Percentiles rank a stretch among this genome's conserved stretches.
Conservation (phyloP, 2,113 vertebrate genomes). For the Addax nasomaculatus region DNA sequence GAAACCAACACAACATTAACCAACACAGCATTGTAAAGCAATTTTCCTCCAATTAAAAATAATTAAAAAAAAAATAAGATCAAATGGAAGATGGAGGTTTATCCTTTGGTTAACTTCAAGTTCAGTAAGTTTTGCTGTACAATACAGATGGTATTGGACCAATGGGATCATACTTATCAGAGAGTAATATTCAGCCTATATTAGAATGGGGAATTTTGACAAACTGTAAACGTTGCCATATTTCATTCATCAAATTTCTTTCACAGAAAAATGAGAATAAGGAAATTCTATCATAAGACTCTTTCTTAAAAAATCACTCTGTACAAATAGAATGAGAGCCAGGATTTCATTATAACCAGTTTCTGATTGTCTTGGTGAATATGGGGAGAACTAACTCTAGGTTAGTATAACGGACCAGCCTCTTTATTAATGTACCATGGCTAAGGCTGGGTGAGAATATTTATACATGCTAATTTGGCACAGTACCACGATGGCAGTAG, state of each 20-base stretch:
- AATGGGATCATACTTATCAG: background rate
- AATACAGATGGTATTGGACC: background rate
- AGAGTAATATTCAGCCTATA: background rate
- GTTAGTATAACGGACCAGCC: background rate
- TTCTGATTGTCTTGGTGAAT: background rate
- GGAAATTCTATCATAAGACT: background rate
- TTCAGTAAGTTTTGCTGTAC: background rate
- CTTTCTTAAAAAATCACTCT: slow-evolving; percentile 13
- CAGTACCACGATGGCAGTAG: background rate
- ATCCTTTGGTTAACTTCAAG: background rate
- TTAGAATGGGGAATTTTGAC: background rate
- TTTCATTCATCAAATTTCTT: slow-evolving; percentile 9
- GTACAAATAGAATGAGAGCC: background rate
- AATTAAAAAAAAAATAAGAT: background rate
- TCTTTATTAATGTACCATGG: background rate
- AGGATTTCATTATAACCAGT: background rate
- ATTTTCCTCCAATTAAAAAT: background rate
- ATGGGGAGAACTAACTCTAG: background rate
- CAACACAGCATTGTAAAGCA: background rate
- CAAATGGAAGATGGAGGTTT: background rate
- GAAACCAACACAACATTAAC: background rate
- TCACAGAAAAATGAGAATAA: background rate
- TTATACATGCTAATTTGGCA: background rate
- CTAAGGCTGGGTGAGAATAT: background rate
- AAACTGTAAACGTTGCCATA: background rate